Conservation (phyloP, 2,888 invertebrate genomes). For the Meteorus colon region DNA sequence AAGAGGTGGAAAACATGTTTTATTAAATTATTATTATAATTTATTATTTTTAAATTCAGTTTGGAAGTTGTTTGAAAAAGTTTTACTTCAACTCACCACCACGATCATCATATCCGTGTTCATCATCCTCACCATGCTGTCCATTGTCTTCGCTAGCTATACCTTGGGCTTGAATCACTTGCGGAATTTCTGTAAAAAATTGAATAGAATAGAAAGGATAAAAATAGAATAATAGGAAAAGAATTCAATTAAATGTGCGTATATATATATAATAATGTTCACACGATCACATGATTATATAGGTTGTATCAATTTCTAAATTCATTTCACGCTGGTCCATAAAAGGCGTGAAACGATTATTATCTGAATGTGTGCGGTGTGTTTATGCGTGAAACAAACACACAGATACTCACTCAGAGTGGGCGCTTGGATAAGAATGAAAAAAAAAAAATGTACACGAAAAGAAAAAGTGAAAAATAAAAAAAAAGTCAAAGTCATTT, state of each 20-base stretch:
- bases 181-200: slow-evolving; percentile 80
- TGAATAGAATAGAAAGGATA: slow-evolving; percentile 43
- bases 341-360: slow-evolving; percentile 26
- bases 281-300: slow-evolving; percentile 9
- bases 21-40: slow-evolving; percentile 8
- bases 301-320: slow-evolving; percentile 24
- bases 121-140: slow-evolving; percentile 76
- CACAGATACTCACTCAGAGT: too few relatives aligned
- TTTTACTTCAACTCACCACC: slow-evolving; percentile 80
- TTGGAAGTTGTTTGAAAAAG: slow-evolving; percentile 64
- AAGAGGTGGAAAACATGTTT: background rate
- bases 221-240: slow-evolving; percentile 30
- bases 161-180: slow-evolving; percentile 81
- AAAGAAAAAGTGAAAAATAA: background rate
- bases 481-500: background rate
- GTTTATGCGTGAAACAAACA: too few relatives aligned
- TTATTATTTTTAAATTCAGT: slow-evolving; percentile 66
- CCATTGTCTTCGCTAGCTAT: slow-evolving; percentile 73
- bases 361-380: slow-evolving; percentile 30
- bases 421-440: background rate
- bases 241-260: slow-evolving; percentile 16
- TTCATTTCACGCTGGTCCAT: slow-evolving; percentile 22
- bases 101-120: slow-evolving; percentile 78
- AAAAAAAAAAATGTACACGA: background rate
- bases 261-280: background rate